phyloP scores from a whole-genome alignment of 2,888 invertebrate genomes.

The Neoascia interrupta region DNA sequence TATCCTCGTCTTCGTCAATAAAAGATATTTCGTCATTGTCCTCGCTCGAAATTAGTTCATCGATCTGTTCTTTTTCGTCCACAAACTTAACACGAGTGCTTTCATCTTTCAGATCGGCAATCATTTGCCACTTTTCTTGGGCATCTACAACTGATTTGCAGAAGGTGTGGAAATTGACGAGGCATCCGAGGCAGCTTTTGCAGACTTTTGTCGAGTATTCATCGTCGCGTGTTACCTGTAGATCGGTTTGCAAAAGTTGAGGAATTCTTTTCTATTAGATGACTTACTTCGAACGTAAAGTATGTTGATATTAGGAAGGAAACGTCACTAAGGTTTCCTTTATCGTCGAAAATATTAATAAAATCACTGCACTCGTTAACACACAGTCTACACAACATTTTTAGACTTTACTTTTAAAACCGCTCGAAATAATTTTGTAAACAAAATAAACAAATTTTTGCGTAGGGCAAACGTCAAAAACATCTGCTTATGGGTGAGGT shows the following conservation, averaged over 20 bases:
- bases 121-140: constrained; percentile 36
- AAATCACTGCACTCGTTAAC: constrained; percentile 35
- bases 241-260: background rate
- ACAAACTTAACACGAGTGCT: no score
- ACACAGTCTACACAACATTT: constrained; percentile 55
- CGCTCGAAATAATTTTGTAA: background rate
- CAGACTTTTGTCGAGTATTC: constrained; percentile 28
- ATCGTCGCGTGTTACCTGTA: constrained; percentile 20
- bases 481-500: background rate
- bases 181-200: constrained; percentile 10
- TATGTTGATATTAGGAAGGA: constrained; percentile 7
- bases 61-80: no score
- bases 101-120: background rate
- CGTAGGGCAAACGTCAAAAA: no score
- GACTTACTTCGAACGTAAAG: constrained; percentile 44
- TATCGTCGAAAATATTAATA: constrained; percentile 14
- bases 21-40: background rate
- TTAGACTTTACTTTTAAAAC: background rate
- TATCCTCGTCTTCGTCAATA: background rate
- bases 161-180: constrained; percentile 12
- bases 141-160: constrained; percentile 32
- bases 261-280: no score
- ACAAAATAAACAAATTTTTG: constrained; percentile 3
- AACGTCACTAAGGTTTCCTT: background rate
- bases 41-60: background rate